Evolutionary conservation across 2,113 vertebrate genomes (phyloP).

Genomic region (Odontophorus gujanensis): DNA sequence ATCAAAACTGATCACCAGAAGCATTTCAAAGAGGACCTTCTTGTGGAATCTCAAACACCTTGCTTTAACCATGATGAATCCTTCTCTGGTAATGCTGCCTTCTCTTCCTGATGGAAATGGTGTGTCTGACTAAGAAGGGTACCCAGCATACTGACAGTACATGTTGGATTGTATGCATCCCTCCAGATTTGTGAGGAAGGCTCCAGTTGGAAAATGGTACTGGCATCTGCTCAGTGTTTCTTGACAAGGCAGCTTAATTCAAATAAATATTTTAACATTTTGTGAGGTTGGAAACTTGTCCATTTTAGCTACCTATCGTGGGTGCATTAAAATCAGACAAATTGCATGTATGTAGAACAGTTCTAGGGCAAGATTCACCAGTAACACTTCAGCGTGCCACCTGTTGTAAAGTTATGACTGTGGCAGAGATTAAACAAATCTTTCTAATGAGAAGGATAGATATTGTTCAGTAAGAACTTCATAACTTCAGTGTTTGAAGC

Average conservation of each 20-base stretch:
- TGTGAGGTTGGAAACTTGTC: neutral
- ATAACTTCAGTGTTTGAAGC: constrained; percentile 35
- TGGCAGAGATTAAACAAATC: neutral
- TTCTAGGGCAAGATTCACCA: neutral
- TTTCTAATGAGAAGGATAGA: neutral
- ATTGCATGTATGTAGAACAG: neutral
- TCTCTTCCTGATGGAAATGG: neutral
- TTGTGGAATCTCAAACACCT: neutral
- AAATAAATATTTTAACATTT: neutral
- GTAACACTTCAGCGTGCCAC: neutral
- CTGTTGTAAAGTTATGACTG: neutral
- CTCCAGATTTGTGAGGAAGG: neutral
- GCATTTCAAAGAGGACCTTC: neutral
- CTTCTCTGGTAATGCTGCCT: neutral
- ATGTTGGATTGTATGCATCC: neutral
- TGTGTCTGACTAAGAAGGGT: neutral
- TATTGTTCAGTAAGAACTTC: neutral
- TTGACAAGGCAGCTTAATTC: neutral
- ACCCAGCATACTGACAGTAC: neutral
- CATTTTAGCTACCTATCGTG: fast-evolving
- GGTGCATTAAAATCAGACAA: neutral
- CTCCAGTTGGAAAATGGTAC: fast-evolving
- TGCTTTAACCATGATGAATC: neutral
- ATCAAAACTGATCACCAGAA: neutral
- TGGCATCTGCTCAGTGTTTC: neutral